A percentile compares a stretch with the other conserved stretches of the same genome.
These are phyloP conservation scores for Uropetala carovei DNA, from an alignment of 2,888 invertebrate species.

Conservation along the genomic window DNA sequence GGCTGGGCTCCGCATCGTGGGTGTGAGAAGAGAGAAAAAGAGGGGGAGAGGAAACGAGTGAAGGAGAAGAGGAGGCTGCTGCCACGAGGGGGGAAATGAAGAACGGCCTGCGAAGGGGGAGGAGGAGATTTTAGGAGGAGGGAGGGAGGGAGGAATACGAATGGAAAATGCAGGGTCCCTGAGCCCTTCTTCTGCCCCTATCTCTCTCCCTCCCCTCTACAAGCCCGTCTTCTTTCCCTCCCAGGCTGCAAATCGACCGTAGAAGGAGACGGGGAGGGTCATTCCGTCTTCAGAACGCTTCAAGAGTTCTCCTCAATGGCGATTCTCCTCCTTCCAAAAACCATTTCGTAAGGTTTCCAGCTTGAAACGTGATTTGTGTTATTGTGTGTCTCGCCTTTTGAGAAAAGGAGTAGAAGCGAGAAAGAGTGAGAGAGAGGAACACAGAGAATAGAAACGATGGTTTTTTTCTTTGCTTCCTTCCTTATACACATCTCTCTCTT, in stretches of 20 bases:
- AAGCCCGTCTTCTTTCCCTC: neutral
- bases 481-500: too few species aligned
- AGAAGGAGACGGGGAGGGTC: constrained; percentile 1
- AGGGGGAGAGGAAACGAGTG: neutral
- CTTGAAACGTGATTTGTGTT: constrained; percentile 28
- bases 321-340: neutral
- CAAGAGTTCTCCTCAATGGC: constrained; percentile 13
- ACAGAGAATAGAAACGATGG: neutral
- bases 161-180: neutral
- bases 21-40: neutral
- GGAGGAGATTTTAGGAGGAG: neutral
- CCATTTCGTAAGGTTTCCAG: constrained; percentile 1
- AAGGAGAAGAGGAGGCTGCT: neutral
- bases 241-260: constrained; percentile 39
- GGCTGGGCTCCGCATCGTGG: constrained; percentile 53
- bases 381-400: neutral
- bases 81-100: constrained; percentile 3
- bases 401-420: too few species aligned
- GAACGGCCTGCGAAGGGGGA: constrained; percentile 17
- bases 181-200: neutral
- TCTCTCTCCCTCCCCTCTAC: neutral
- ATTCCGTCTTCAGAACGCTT: neutral
- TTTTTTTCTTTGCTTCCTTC: neutral
- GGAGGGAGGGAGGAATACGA: neutral
- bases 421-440: too few species aligned